Conservation (phyloP, 2,888 invertebrate genomes). For the Glyphotaelius pellucidus region DNA sequence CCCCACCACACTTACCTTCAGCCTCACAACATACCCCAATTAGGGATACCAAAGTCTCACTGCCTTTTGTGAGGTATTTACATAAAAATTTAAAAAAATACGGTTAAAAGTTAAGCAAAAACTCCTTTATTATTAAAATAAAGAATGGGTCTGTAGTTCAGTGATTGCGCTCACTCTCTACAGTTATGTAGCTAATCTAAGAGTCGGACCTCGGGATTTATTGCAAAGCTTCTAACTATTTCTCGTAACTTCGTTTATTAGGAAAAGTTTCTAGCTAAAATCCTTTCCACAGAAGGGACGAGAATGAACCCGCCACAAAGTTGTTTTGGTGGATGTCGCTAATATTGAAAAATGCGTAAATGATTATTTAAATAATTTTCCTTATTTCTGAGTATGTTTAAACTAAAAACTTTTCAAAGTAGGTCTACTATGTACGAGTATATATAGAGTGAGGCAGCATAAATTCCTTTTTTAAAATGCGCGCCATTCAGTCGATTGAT, state of each 20-base stretch:
- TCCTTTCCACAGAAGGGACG: background rate
- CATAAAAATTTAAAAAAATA: too few species aligned
- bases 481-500: too few species aligned
- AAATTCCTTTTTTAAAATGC: too few species aligned
- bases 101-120: background rate
- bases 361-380: background rate
- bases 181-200: background rate
- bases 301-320: background rate
- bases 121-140: background rate
- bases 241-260: conserved; percentile 55
- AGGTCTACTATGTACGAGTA: too few species aligned
- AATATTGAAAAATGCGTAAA: background rate
- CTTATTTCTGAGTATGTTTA: background rate
- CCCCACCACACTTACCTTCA: too few species aligned
- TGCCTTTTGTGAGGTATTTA: too few species aligned
- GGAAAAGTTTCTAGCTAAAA: conserved; percentile 33
- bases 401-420: too few species aligned
- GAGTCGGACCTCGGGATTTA: conserved; percentile 13
- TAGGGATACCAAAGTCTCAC: too few species aligned
- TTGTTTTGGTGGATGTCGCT: background rate
- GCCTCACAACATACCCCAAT: too few species aligned
- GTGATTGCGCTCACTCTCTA: background rate
- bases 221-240: conserved; percentile 28
- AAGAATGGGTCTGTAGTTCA: background rate
- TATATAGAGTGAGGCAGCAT: too few species aligned